A percentile compares a stretch with the other conserved stretches of the same genome.
Evolutionary conservation across 2,888 invertebrate genomes (phyloP).

Genomic region (Apeira syringaria): DNA sequence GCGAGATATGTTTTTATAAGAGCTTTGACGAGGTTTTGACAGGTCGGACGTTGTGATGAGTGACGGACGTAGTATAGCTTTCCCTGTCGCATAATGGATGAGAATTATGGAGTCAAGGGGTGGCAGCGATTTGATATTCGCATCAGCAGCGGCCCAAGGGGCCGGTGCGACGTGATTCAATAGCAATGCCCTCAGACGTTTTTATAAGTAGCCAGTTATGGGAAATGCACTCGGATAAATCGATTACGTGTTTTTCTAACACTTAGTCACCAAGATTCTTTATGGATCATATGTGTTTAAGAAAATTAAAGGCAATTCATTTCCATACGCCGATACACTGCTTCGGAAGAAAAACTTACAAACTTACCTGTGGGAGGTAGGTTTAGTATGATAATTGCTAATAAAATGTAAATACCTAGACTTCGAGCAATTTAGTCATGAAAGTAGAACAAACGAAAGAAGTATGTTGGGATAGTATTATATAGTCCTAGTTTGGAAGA

Average conservation of each 20-base stretch:
- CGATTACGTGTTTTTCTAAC: slow-evolving; percentile 36
- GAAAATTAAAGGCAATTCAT: too few species aligned
- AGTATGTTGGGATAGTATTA: too few species aligned
- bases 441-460: too few species aligned
- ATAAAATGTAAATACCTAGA: too few species aligned
- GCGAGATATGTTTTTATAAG: slow-evolving; percentile 29
- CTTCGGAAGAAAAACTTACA: too few species aligned
- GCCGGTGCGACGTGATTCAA: slow-evolving; percentile 67
- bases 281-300: background rate
- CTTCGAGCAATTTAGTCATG: too few species aligned
- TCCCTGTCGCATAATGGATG: slow-evolving; percentile 68
- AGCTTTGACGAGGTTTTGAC: slow-evolving; percentile 24
- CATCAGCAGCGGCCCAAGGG: slow-evolving; percentile 68
- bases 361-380: too few species aligned
- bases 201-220: slow-evolving; percentile 56
- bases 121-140: slow-evolving; percentile 78
- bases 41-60: slow-evolving; percentile 42
- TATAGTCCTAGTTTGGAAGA: too few species aligned
- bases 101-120: slow-evolving; percentile 73
- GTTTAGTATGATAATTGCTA: too few species aligned
- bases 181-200: slow-evolving; percentile 57
- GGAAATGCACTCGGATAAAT: slow-evolving; percentile 45
- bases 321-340: too few species aligned
- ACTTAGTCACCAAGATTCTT: slow-evolving; percentile 4
- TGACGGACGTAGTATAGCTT: slow-evolving; percentile 61